Conservation (phyloP, 2,888 invertebrate species). For the Timandra comae region DNA sequence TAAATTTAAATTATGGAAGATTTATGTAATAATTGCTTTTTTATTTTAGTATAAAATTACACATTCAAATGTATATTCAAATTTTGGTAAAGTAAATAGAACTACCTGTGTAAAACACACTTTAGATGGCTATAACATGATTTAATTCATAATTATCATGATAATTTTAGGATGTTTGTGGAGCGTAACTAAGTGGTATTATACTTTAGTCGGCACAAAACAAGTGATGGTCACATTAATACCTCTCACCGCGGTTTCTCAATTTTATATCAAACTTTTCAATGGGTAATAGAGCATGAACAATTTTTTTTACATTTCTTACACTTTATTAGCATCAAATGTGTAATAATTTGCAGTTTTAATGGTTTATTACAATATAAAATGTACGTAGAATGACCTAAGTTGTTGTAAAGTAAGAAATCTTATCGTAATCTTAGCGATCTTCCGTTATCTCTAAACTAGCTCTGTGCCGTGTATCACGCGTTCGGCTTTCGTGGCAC, state of each 20-base stretch:
- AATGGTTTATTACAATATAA: no score
- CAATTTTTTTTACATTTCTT: slow-evolving; percentile 15
- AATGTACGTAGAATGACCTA: background rate
- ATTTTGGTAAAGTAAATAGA: no score
- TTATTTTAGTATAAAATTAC: no score
- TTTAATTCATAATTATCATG: slow-evolving; percentile 4
- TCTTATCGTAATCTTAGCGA: slow-evolving; percentile 69
- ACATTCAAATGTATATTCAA: no score
- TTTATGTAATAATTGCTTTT: no score
- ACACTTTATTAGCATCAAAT: background rate
- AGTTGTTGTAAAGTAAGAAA: slow-evolving; percentile 28
- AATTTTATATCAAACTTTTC: slow-evolving; percentile 42
- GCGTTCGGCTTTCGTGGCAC: slow-evolving; percentile 59
- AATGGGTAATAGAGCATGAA: slow-evolving; percentile 52
- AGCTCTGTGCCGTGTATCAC: slow-evolving; percentile 39
- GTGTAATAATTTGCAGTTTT: no score
- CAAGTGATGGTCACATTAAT: slow-evolving; percentile 30
- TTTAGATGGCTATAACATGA: no score
- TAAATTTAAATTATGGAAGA: no score
- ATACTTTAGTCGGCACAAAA: slow-evolving; percentile 22
- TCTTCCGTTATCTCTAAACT: slow-evolving; percentile 64
- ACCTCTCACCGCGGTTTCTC: slow-evolving; percentile 49
- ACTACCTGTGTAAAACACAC: no score
- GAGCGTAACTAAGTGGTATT: slow-evolving; percentile 18
- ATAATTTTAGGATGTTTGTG: slow-evolving; percentile 14